These are phyloP conservation scores for Lepidochrysops patricia DNA, from an alignment of 2,888 invertebrate genomes.

Conservation along the genomic window DNA sequence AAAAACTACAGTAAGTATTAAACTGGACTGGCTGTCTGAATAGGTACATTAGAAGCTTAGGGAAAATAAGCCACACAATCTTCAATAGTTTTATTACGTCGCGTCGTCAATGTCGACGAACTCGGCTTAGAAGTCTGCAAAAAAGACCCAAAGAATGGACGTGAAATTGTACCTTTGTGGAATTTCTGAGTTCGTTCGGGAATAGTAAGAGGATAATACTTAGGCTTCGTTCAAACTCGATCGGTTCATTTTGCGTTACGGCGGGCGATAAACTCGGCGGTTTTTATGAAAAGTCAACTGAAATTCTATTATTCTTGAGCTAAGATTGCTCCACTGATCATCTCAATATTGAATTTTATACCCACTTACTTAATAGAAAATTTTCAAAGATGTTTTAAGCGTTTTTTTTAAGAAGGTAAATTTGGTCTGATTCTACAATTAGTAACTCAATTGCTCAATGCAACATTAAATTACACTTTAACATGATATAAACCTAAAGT, in stretches of 20 bases:
- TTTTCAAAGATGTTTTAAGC: too few relatives aligned
- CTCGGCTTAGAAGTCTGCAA: background rate
- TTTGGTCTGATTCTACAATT: too few relatives aligned
- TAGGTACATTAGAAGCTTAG: background rate
- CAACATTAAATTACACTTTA: background rate
- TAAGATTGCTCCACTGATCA: background rate
- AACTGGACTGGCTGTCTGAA: background rate
- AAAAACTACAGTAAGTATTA: background rate
- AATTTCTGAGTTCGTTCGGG: slow-evolving; percentile 1
- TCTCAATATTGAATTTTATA: background rate
- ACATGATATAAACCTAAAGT: background rate
- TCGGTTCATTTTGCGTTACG: slow-evolving; percentile 10
- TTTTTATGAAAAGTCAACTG: background rate
- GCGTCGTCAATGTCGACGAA: background rate
- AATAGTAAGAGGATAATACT: slow-evolving; percentile 2
- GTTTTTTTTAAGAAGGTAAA: background rate
- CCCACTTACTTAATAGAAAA: too few relatives aligned
- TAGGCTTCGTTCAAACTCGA: slow-evolving; percentile 7
- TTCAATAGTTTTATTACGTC: background rate
- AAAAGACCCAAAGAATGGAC: background rate
- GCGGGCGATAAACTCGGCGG: background rate
- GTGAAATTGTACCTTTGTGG: slow-evolving; percentile 6
- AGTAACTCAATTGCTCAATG: background rate
- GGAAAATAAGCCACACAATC: background rate
- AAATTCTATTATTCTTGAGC: background rate